Base-by-base conservation (phyloP, 2,113 vertebrate species). In the Sigmodon hispidus region DNA sequence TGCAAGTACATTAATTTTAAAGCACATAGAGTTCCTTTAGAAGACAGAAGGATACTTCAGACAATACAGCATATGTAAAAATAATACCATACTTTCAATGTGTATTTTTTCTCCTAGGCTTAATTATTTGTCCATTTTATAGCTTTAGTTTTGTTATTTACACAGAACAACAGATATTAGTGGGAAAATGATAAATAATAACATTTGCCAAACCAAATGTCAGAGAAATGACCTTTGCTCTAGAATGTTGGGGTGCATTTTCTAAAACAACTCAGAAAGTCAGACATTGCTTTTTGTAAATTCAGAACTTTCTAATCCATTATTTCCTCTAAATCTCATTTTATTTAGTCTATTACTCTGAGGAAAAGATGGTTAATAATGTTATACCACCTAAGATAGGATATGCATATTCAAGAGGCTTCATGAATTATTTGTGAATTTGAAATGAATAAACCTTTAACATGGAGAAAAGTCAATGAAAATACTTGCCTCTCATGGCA, bases 391-490 rank as follows among this genome's bases (percentile, higher is more conserved):
- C 81, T 73, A 97, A 97, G 95, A 97, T 52, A 91, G 13, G 67
- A 7, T 72, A 95, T 98, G 96, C 91, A 98, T 98, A 98, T 98
- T 98, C 96, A 98, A 98, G 84, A 94, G 55, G 72, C 65, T 67
- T 98, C 94, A 94, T 97, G 94, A 98, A 98, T 98, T 98, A 98
- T 96, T 98, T 97, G 95, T 94, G 97, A 95, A 97, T 95, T 97
- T 67, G 21, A 98, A 96, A 92, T 5, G 75, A 97, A 89, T 95
- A 97, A 97, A 92, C 43, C 75, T 94, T 98, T 96, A 97, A 98
- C 91, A 92, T 94, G 95, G 87, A 88, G 96, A 96, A 97, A 98
- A 95, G 94, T 97, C 97, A 98, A 97, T 98, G 98, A 98, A 96
- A 96, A 87, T 93, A 91, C 59, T 98, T 95, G 91, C 94, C 94